These are phyloP conservation scores for Pangasius larnaudii DNA, from an alignment of 2,797 vertebrate species.

Conservation along the genomic window DNA sequence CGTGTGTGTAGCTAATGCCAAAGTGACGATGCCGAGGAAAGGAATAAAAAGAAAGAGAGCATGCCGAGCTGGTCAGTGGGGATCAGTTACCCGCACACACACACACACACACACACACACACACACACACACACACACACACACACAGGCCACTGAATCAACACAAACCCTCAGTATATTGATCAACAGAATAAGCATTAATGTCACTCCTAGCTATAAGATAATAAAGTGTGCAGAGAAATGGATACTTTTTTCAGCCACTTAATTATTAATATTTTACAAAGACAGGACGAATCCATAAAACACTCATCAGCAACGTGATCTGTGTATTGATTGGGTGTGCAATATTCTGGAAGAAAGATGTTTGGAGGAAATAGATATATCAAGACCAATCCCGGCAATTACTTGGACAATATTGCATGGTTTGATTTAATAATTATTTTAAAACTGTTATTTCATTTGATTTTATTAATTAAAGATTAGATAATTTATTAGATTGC, in stretches of 20 bases:
- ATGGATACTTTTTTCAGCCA: constrained; percentile 55
- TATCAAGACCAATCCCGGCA: not conserved
- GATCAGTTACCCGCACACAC: constrained; percentile 17
- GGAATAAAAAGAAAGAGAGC: constrained; percentile 6
- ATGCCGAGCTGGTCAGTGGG: not conserved
- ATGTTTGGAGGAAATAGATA: not conserved
- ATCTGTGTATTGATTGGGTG: constrained; percentile 60
- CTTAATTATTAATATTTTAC: constrained; percentile 63
- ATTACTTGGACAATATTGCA: not conserved
- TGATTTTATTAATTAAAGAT: not conserved
- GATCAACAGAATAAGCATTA: constrained; percentile 50
- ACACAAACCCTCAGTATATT: constrained; percentile 48
- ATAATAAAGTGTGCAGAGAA: constrained; percentile 34
- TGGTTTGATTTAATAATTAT: not conserved
- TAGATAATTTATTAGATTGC: not conserved
- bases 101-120: constrained; percentile 10
- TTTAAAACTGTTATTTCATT: not conserved
- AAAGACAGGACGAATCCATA: constrained; percentile 59
- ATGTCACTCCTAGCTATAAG: constrained; percentile 50
- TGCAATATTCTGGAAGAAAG: constrained; percentile 38
- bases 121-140: not conserved
- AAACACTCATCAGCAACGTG: constrained; percentile 65
- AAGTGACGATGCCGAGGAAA: not conserved
- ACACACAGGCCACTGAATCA: not conserved
- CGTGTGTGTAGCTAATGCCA: not conserved